phyloP scores from a whole-genome alignment of 2,113 vertebrate species.

The Cebidichthys violaceus region DNA sequence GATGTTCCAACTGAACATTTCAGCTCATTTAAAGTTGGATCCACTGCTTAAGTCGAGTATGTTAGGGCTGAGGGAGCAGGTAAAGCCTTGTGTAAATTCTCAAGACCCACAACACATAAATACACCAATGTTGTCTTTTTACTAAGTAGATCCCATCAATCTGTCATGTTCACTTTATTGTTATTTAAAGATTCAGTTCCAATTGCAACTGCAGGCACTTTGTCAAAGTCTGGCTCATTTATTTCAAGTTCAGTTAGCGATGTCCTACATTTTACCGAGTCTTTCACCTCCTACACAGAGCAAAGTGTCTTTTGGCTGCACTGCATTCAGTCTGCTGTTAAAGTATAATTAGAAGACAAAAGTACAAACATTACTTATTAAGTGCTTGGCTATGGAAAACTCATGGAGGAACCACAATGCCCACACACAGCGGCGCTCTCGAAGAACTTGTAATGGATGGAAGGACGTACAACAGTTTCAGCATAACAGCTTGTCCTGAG shows the following conservation, averaged over 20 bases:
- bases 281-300: constrained; percentile 37
- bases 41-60: background rate
- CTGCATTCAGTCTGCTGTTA: constrained; percentile 8
- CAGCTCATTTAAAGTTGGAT: constrained; percentile 40
- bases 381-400: constrained; percentile 1
- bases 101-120: background rate
- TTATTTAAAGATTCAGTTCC: constrained; percentile 4
- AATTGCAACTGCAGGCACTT: background rate
- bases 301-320: constrained; percentile 13
- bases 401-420: background rate
- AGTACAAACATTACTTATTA: constrained; percentile 17
- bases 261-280: constrained; percentile 31
- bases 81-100: background rate
- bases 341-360: constrained; percentile 29
- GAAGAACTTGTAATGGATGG: constrained; percentile 11
- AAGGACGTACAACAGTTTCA: constrained; percentile 5
- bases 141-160: constrained; percentile 6
- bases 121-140: background rate
- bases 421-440: background rate
- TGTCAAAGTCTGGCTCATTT: constrained; percentile 13
- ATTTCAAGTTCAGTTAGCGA: constrained; percentile 7
- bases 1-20: constrained; percentile 20
- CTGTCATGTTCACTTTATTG: constrained; percentile 19
- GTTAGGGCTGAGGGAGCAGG: background rate
- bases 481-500: constrained; percentile 23